Evolutionary conservation across 2,113 vertebrate species (phyloP).

Genomic region (Atherinomorus stipes): DNA sequence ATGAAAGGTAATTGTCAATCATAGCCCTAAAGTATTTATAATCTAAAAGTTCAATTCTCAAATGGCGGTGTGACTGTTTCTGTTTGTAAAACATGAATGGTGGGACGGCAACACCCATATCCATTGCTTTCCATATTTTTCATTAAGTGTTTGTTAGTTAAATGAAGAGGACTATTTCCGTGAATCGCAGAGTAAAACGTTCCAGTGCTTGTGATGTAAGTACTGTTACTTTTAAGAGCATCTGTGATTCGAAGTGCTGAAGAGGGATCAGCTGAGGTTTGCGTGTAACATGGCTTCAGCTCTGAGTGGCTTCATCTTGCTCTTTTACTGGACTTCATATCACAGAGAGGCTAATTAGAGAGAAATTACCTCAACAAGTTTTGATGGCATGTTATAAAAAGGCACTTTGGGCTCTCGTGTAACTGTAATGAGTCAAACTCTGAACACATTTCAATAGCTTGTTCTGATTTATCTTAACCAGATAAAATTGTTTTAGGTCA

Average conservation of each 20-base stretch:
- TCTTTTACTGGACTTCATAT: conserved; percentile 67
- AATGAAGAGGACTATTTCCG: conserved; percentile 3
- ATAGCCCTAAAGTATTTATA: background rate
- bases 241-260: conserved; percentile 21
- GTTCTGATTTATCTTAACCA: conserved; percentile 48
- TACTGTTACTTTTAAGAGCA: conserved; percentile 17
- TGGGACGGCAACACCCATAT: conserved; percentile 1
- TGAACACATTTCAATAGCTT: conserved; percentile 31
- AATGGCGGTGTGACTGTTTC: background rate
- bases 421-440: conserved; percentile 64
- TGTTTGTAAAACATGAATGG: conserved; percentile 8
- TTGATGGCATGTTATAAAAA: conserved; percentile 60
- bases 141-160: conserved; percentile 9
- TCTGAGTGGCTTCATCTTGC: conserved; percentile 56
- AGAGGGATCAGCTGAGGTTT: conserved; percentile 45
- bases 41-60: background rate
- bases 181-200: background rate
- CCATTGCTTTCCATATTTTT: conserved; percentile 14
- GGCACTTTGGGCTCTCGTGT: conserved; percentile 52
- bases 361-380: conserved; percentile 71
- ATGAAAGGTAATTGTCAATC: background rate
- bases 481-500: conserved; percentile 1
- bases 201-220: background rate
- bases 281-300: conserved; percentile 25
- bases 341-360: conserved; percentile 70